A percentile compares a stretch with the other conserved stretches of the same genome.
Evolutionary conservation across 2,888 invertebrate genomes (phyloP).

Genomic region (Allolobophora icterica): DNA sequence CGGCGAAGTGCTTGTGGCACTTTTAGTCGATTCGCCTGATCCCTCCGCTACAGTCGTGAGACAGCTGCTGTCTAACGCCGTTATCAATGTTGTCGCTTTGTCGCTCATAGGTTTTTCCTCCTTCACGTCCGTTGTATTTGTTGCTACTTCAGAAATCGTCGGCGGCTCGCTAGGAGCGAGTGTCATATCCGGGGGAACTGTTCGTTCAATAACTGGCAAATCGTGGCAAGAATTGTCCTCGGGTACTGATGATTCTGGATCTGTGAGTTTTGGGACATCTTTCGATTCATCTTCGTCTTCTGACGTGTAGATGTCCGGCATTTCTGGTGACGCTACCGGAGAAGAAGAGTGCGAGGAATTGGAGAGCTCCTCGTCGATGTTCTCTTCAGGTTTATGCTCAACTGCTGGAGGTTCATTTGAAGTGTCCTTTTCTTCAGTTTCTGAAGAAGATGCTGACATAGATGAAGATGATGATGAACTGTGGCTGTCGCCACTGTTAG

Average conservation of each 20-base stretch:
- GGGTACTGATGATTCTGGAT: background rate
- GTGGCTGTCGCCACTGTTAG: slow-evolving; percentile 2
- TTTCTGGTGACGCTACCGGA: background rate
- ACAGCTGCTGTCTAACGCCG: no score
- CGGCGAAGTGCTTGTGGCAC: background rate
- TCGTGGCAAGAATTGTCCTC: background rate
- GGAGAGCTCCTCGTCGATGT: background rate
- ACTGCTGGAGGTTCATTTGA: background rate
- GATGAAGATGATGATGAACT: slow-evolving; percentile 13
- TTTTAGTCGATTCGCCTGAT: background rate
- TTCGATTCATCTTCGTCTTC: background rate
- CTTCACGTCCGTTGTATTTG: background rate
- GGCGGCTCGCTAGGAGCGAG: background rate
- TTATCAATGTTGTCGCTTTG: background rate
- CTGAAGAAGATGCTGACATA: background rate
- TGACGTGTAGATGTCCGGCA: slow-evolving; percentile 20
- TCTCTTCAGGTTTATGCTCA: background rate
- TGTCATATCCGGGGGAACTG: background rate
- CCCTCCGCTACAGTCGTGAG: background rate
- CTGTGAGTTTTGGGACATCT: background rate
- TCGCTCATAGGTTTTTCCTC: no score
- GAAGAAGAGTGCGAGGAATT: background rate
- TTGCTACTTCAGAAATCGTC: background rate
- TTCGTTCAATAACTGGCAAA: slow-evolving; percentile 9
- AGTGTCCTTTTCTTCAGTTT: background rate